Evolutionary conservation across 2,113 vertebrate species (phyloP), one percentile per base, ranked within the genome.

Genomic region (Lepisosteus oculatus): DNA sequence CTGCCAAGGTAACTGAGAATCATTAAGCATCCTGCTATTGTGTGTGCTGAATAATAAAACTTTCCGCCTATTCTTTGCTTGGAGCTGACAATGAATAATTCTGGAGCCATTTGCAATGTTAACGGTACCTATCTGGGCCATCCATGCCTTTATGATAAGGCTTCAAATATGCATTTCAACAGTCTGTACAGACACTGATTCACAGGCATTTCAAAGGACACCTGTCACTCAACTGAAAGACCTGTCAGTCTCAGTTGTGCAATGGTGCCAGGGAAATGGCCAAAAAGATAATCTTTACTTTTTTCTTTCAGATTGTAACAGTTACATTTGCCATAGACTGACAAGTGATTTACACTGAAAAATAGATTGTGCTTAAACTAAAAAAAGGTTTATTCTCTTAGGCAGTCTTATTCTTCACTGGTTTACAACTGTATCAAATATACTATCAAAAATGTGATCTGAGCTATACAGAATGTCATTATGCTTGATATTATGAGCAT

Each of bases 81-180:
- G 82, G 88, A 94, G 92, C 94, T 94, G 93, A 98, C 95, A 94
- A 98, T 99, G 97, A 99, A 99, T 99, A 97, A 99, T 98, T 98
- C 97, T 76, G 93, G 92, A 94, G 95, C 96, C 94, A 99, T 99
- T 98, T 98, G 96, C 96, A 99, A 98, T 98, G 97, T 98, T 98
- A 99, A 98, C 97, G 87, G 94, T 93, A 97, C 93, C 95, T 98
- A 99, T 99, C 97, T 97, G 94, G 93, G 93, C 95, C 96, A 99
- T 98, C 97, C 97, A 91, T 94, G 93, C 94, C 95, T 94, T 96
- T 93, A 96, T 82, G 96, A 99, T 99, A 99, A 99, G 96, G 94
- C 93, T 87, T 88, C 88, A 94, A 98, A 98, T 98, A 97, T 98
- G 97, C 97, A 98, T 98, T 98, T 99, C 97, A 99, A 98, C 96